A percentile compares a stretch with the other conserved stretches of the same genome.
phyloP scores from a whole-genome alignment of 2,888 invertebrate species.

The Melieria crassipennis region DNA sequence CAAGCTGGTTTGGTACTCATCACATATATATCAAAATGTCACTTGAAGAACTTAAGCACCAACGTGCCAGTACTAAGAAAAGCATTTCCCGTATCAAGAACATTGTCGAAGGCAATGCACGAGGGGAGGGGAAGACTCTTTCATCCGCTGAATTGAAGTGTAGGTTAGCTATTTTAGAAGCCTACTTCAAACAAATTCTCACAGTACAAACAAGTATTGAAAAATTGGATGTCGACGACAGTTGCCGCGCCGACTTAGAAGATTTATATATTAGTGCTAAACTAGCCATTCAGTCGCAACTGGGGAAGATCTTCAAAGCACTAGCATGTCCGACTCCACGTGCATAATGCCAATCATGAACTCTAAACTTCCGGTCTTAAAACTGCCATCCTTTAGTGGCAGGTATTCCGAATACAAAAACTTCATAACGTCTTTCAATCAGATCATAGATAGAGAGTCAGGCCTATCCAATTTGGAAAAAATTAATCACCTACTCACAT shows the following conservation, averaged over 20 bases:
- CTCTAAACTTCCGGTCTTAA: conserved; percentile 10
- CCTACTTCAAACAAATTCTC: not conserved
- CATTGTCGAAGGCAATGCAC: too few relatives aligned
- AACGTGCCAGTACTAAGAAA: too few relatives aligned
- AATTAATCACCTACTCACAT: conserved; percentile 33
- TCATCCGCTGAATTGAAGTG: not conserved
- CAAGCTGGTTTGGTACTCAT: too few relatives aligned
- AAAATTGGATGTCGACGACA: not conserved
- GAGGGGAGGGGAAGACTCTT: not conserved
- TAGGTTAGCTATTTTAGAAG: not conserved
- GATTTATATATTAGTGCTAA: not conserved
- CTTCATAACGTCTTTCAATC: conserved; percentile 34
- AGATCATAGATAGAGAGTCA: conserved; percentile 29
- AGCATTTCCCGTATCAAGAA: too few relatives aligned
- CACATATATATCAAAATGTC: too few relatives aligned
- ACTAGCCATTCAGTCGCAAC: not conserved
- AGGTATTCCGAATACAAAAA: conserved; percentile 36
- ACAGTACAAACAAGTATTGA: conserved; percentile 1
- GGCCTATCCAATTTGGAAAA: conserved; percentile 32
- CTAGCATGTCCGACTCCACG: not conserved
- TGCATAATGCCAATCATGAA: not conserved
- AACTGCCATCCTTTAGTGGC: conserved; percentile 25
- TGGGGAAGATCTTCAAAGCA: not conserved
- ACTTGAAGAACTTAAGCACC: too few relatives aligned
- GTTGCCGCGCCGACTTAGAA: not conserved